These are phyloP conservation scores for Stichodactyla helianthus DNA, from an alignment of 64 coral and sea anemone species.

Conservation along the genomic window DNA sequence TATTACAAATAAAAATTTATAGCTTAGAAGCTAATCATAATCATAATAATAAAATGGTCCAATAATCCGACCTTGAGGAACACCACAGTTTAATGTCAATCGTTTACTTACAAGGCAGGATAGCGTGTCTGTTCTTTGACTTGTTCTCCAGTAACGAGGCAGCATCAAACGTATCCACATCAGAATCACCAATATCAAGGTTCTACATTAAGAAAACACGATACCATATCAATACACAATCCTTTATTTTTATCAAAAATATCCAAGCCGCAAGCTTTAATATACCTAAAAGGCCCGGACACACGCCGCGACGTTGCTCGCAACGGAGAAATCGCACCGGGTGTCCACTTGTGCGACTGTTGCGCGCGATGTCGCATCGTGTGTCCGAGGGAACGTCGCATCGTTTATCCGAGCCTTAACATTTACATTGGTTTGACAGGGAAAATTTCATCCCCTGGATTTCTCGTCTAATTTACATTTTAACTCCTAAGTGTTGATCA, in stretches of 20 bases:
- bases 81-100: not conserved
- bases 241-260: too few species aligned
- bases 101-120: constrained; percentile 71
- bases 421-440: too few species aligned
- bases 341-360: too few species aligned
- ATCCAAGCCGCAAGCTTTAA: too few species aligned
- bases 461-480: too few species aligned
- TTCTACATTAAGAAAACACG: constrained; percentile 41
- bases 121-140: constrained; percentile 73
- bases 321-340: too few species aligned
- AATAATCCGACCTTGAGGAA: not conserved
- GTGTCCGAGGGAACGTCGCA: too few species aligned
- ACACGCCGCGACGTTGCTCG: too few species aligned
- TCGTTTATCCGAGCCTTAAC: too few species aligned
- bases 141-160: constrained; percentile 85
- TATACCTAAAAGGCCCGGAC: too few species aligned
- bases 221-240: not conserved
- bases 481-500: not conserved
- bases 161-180: constrained; percentile 58
- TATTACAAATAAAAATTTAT: not conserved
- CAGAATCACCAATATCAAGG: constrained; percentile 66
- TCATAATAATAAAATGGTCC: not conserved
- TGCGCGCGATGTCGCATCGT: too few species aligned
- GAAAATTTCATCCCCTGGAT: too few species aligned
- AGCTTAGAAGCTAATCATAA: not conserved